phyloP scores from a whole-genome alignment of 2,888 invertebrate species.

The Lysandra bellargus region DNA sequence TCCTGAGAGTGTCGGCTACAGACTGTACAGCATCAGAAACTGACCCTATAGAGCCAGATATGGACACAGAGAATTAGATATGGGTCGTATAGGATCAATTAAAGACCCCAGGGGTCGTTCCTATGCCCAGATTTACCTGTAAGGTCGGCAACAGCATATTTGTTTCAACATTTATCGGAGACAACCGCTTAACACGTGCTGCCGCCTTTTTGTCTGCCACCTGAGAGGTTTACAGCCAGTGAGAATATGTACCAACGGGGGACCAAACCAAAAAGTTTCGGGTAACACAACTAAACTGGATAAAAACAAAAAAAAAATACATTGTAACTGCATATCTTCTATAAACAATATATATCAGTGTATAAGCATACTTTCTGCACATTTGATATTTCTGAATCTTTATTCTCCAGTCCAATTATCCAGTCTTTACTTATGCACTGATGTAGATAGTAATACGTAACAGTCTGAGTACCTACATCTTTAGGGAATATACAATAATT shows the following conservation, averaged over 20 bases:
- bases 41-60: background rate
- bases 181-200: slow-evolving; percentile 30
- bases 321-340: background rate
- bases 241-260: slow-evolving; percentile 26
- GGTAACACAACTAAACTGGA: background rate
- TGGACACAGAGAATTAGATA: background rate
- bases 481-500: background rate
- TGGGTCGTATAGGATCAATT: background rate
- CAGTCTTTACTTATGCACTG: background rate
- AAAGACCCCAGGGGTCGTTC: background rate
- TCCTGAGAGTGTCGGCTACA: too few species aligned
- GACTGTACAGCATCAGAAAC: background rate
- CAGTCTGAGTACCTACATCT: background rate
- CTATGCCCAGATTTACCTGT: slow-evolving; percentile 26
- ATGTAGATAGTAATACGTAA: background rate
- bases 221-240: slow-evolving; percentile 30
- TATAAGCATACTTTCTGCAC: background rate
- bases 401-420: too few species aligned
- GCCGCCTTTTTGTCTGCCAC: slow-evolving; percentile 31
- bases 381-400: background rate
- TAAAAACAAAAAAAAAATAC: background rate
- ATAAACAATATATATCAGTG: background rate
- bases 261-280: slow-evolving; percentile 25
- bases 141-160: slow-evolving; percentile 31
- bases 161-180: slow-evolving; percentile 31